Evolutionary conservation across 1,140 invertebrate species (phyloP).

Genomic region (Bombus waltoni): DNA sequence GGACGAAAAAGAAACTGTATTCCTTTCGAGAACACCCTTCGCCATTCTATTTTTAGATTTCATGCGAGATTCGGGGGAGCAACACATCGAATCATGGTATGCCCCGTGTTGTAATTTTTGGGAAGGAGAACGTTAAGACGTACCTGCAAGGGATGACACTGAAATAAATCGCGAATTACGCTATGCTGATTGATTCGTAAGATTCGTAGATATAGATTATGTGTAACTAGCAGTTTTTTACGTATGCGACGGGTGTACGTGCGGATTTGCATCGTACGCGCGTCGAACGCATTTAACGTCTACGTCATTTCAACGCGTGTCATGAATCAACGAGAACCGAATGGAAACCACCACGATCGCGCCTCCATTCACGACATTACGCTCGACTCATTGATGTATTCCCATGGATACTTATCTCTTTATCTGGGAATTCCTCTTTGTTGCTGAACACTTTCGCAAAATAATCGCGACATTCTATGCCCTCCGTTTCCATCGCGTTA

Average conservation of each 20-base stretch:
- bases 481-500: not conserved
- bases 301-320: constrained; percentile 54
- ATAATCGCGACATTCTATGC: not conserved
- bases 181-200: too few species aligned
- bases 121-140: not conserved
- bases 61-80: not conserved
- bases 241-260: constrained; percentile 39
- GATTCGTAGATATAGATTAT: constrained; percentile 24
- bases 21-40: constrained; percentile 14
- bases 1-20: constrained; percentile 2
- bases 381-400: constrained; percentile 51
- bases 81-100: not conserved
- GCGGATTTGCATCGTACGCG: constrained; percentile 46
- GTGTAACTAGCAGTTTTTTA: not conserved
- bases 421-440: constrained; percentile 29
- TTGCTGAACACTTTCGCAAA: not conserved
- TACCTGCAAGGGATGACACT: not conserved
- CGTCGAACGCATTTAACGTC: constrained; percentile 49
- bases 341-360: constrained; percentile 31
- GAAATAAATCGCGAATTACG: not conserved
- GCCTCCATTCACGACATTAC: constrained; percentile 48
- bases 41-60: constrained; percentile 18
- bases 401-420: constrained; percentile 44
- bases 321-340: constrained; percentile 47
- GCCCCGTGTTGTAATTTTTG: not conserved